A percentile compares a stretch with the other conserved stretches of the same genome.
Conservation (phyloP, 2,113 vertebrate genomes). For the Calidris pugnax region DNA sequence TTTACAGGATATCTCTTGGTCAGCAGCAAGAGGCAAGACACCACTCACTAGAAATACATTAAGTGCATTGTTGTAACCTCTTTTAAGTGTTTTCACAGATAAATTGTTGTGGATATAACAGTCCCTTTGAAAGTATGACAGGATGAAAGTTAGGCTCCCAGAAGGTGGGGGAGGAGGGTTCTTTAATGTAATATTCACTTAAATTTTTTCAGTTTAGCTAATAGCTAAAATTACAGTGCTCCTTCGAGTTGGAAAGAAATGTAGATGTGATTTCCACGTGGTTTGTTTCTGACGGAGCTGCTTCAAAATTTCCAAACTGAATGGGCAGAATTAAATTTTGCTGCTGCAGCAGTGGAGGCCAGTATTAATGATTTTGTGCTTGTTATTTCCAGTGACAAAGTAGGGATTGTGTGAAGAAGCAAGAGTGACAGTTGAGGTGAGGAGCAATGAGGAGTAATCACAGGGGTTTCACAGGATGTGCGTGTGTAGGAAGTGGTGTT, state of each 20-base stretch:
- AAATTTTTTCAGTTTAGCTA: not conserved
- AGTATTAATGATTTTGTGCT: not conserved
- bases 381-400: not conserved
- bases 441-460: not conserved
- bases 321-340: not conserved
- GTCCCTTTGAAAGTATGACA: not conserved
- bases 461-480: not conserved
- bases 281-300: not conserved
- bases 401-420: not conserved
- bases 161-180: not conserved
- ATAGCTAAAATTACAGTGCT: not conserved
- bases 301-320: not conserved
- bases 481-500: not conserved
- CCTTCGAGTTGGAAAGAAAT: not conserved
- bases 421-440: not conserved
- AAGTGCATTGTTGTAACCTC: slow-evolving; percentile 28
- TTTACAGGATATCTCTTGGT: slow-evolving; percentile 32
- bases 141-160: not conserved
- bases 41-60: not conserved
- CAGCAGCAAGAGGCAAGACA: not conserved
- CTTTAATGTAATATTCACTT: not conserved
- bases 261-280: not conserved
- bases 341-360: not conserved
- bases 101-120: not conserved
- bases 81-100: slow-evolving; percentile 1